Evolutionary conservation across 2,797 vertebrate genomes (phyloP), one percentile per base, ranked within the genome.

Genomic region (Tapirus indicus): DNA sequence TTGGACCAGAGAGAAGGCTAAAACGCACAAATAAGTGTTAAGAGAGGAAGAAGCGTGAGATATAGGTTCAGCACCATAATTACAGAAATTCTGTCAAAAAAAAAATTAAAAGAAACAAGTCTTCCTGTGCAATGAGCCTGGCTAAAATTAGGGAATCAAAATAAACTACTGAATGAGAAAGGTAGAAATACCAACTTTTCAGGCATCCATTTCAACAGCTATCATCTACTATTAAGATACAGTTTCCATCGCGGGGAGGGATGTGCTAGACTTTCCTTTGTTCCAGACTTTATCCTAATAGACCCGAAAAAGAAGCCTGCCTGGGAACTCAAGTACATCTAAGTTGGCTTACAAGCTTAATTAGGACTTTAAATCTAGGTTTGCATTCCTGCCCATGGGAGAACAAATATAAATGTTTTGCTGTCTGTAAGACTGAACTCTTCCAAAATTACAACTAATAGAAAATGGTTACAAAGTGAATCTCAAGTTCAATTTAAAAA

Each of bases 121-220:
- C 99, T 99, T 99, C 99, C 99, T 99, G 99, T 99, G 99, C 99
- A 99, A 99, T 99, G 99, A 98, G 99, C 99, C 99, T 99, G 99
- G 99, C 98, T 99, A 98, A 98, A 99, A 99, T 99, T 95, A 98
- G 99, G 99, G 99, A 99, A 99, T 99, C 98, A 99, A 99, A 99
- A 98, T 88, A 98, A 99, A 98, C 97, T 98, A 99, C 99, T 97
- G 77, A 99, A 99, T 99, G 99, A 99, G 98, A 98, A 98, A 92
- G 99, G 99, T 99, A 99, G 99, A 99, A 99, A 99, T 99, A 99
- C 99, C 99, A 99, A 99, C 99, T 99, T 99, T 98, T 99, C 99
- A 99, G 99, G 99, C 99, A 99, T 99, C 99, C 99, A 99, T 99
- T 99, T 99, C 99, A 99, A 98, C 98, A 94, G 97, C 98, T 94